These are phyloP conservation scores for Nesogale talazaci DNA, from an alignment of 2,113 vertebrate genomes.

Conservation along the genomic window DNA sequence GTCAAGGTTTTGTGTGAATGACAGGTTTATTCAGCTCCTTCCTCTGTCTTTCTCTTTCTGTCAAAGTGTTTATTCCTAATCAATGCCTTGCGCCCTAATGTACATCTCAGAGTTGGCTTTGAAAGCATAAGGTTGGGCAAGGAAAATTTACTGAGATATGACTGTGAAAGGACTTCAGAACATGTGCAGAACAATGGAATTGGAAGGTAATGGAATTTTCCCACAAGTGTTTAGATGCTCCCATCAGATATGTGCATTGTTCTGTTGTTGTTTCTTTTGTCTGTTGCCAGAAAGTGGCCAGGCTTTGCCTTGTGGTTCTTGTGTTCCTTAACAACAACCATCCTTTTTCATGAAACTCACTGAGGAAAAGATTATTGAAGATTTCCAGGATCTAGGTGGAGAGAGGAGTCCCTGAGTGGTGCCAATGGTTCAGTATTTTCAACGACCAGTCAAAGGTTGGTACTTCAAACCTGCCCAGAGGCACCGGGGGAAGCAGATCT, in stretches of 20 bases:
- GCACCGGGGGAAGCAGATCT: neutral
- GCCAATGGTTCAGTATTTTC: neutral
- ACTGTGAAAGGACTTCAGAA: too few relatives aligned
- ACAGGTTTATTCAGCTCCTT: neutral
- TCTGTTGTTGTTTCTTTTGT: conserved; percentile 18
- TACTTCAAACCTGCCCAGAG: neutral
- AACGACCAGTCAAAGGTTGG: neutral
- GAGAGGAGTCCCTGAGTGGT: neutral
- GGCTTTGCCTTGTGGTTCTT: neutral
- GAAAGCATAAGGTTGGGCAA: neutral
- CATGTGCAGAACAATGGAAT: too few relatives aligned
- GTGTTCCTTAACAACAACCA: neutral
- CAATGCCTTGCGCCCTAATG: neutral
- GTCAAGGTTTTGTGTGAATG: neutral
- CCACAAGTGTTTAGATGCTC: too few relatives aligned
- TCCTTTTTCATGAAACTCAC: neutral
- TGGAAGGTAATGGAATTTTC: too few relatives aligned
- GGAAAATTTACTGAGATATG: neutral
- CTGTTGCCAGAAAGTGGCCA: neutral
- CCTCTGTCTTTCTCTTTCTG: neutral
- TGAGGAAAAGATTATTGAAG: neutral
- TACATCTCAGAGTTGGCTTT: neutral
- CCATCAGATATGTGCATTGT: neutral
- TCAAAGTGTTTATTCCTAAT: neutral
- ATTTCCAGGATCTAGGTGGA: neutral